Evolutionary conservation across 2,113 vertebrate species (phyloP).

Genomic region (Pelmatolapia mariae): DNA sequence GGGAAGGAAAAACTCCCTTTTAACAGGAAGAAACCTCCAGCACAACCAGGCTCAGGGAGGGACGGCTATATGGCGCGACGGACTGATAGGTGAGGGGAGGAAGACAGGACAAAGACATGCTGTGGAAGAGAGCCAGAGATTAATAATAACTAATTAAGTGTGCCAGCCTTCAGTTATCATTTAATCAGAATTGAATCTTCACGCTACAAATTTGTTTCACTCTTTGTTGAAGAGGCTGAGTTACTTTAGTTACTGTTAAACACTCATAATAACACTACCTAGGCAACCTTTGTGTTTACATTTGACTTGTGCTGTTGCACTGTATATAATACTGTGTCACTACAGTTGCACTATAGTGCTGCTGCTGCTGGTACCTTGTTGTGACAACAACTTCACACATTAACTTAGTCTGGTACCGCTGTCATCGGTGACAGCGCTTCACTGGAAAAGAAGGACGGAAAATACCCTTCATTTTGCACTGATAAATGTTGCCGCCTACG

Average conservation of each 20-base stretch:
- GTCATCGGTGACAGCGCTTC: not conserved
- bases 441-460: not conserved
- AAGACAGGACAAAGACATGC: not conserved
- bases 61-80: fast-evolving
- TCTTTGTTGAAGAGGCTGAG: not conserved
- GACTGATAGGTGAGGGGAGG: not conserved
- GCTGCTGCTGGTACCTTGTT: not conserved
- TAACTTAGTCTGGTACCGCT: not conserved
- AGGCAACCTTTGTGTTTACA: not conserved
- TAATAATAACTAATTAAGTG: not conserved
- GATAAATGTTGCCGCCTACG: not conserved
- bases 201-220: not conserved
- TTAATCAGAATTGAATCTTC: not conserved
- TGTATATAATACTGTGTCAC: not conserved
- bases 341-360: not conserved
- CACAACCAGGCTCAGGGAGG: not conserved
- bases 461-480: not conserved
- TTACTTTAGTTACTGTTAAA: not conserved
- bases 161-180: not conserved
- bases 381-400: not conserved
- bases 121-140: not conserved
- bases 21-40: not conserved
- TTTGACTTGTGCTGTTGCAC: not conserved
- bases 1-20: not conserved
- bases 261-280: not conserved